Conservation (phyloP, 2,888 invertebrate species). For the Galerucella calmariensis region DNA sequence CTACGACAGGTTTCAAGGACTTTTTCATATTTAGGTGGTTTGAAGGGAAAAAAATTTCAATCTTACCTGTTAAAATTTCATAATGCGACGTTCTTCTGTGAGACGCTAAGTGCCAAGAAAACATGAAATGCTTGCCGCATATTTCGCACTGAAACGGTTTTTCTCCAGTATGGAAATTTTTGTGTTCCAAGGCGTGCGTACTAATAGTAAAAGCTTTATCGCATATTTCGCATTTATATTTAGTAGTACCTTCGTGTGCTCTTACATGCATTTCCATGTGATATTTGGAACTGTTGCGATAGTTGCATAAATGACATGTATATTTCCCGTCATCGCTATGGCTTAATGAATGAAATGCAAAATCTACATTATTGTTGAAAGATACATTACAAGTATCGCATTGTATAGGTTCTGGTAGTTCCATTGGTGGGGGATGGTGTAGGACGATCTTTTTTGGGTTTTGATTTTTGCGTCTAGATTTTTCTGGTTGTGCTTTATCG, state of each 20-base stretch:
- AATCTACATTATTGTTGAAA: slow-evolving; percentile 63
- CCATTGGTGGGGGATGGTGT: slow-evolving; percentile 48
- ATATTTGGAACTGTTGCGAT: slow-evolving; percentile 50
- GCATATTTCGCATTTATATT: slow-evolving; percentile 53
- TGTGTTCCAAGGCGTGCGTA: slow-evolving; percentile 66
- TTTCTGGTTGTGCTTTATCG: slow-evolving; percentile 34
- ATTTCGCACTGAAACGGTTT: slow-evolving; percentile 51
- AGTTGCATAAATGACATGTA: slow-evolving; percentile 58
- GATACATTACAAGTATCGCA: slow-evolving; percentile 69
- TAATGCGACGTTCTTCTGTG: slow-evolving; percentile 68
- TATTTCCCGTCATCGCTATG: slow-evolving; percentile 57
- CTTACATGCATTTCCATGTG: slow-evolving; percentile 57
- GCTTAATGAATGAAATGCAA: slow-evolving; percentile 57
- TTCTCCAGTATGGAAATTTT: slow-evolving; percentile 67
- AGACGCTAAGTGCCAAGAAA: slow-evolving; percentile 67
- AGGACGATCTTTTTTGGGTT: slow-evolving; percentile 41
- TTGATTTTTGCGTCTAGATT: slow-evolving; percentile 38
- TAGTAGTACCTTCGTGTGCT: slow-evolving; percentile 51
- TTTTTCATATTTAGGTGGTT: not conserved
- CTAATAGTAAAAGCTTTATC: slow-evolving; percentile 57
- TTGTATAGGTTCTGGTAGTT: slow-evolving; percentile 63
- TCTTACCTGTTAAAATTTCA: slow-evolving; percentile 57
- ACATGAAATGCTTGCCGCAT: slow-evolving; percentile 67
- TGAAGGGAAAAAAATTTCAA: not conserved
- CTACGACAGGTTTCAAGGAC: no score